Evolutionary conservation across 2,113 vertebrate species (phyloP), one percentile per base, ranked within the genome.

Genomic region (Trochalopteron elliotii): DNA sequence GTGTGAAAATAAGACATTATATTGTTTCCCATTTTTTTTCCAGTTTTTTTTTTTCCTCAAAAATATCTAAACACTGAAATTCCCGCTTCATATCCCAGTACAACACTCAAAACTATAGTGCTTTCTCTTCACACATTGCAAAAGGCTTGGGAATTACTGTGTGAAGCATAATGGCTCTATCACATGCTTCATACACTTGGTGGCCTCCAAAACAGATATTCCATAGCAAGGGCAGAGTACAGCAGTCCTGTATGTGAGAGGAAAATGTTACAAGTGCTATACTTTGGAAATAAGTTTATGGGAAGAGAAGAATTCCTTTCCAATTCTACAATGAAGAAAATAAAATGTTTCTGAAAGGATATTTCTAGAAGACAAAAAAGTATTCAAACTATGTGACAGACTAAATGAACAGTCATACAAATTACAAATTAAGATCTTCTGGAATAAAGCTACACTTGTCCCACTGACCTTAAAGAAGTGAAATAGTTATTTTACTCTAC

Each of bases 1-100:
- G 89, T 96, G 97, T 97, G 37, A 96, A 97, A 98, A 97, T 95
- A 97, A 97, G 96, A 97, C 81, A 97, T 96, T 90, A 96, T 49
- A 30, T 90, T 97, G 93, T 90, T 96, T 97, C 94, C 88, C 95
- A 94, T 89, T 95, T 78, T 71, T 93, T 77, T 91, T 94, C 89
- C 74, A 64, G 9, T 11, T n/a, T 49, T 80, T 57, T 24, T 40
- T 59, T 84, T 70, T 4, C 49, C 94, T 97, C 88, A 90, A 82
- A 97, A 97, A 90, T 93, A 90, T 91, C 83, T 95, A 96, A 97
- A 88, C 70, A 14, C 63, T 77, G 70, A 93, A 92, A 89, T 93
- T 93, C 92, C 93, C 35, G 0, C 85, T 96, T 92, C 89, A 40
- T 72, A 61, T 84, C 57, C 88, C 88, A 65, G 35, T 12, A 72